A percentile compares a stretch with the other conserved stretches of the same genome.
phyloP scores from a whole-genome alignment of 2,888 invertebrate genomes.

The Agrotis ipsilon region DNA sequence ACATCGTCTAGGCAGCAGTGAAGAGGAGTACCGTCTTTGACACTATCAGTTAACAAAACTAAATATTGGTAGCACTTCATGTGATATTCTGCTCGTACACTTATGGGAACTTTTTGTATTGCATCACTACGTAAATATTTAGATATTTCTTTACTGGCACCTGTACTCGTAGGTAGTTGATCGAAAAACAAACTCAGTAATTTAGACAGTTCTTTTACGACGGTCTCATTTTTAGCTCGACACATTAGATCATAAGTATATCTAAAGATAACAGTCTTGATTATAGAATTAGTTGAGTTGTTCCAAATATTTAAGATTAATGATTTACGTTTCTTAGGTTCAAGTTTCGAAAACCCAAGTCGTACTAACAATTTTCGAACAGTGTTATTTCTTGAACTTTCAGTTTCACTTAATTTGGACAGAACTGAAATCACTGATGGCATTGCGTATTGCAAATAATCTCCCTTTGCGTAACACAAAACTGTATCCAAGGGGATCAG shows the following conservation, averaged over 20 bases:
- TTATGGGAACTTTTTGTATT: constrained; percentile 57
- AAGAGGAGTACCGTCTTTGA: constrained; percentile 23
- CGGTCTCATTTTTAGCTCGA: constrained; percentile 64
- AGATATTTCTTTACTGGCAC: too few relatives aligned
- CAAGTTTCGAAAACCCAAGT: constrained; percentile 71
- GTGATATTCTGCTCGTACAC: constrained; percentile 42
- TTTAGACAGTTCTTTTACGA: constrained; percentile 70
- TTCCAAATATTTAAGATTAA: constrained; percentile 73
- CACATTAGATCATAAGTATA: constrained; percentile 69
- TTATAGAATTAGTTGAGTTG: constrained; percentile 71
- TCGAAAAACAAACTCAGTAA: constrained; percentile 73
- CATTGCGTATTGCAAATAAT: constrained; percentile 80
- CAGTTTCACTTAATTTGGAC: constrained; percentile 69
- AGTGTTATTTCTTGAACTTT: constrained; percentile 71
- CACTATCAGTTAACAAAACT: constrained; percentile 65
- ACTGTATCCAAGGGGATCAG: constrained; percentile 71
- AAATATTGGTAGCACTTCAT: constrained; percentile 72
- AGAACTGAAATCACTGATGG: constrained; percentile 72
- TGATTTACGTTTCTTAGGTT: constrained; percentile 68
- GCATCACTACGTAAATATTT: background rate
- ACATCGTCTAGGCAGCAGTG: too few relatives aligned
- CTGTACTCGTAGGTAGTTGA: constrained; percentile 17
- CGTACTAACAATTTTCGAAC: constrained; percentile 79
- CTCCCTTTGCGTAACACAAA: constrained; percentile 79
- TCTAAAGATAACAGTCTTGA: constrained; percentile 72